phyloP scores from a whole-genome alignment of 2,888 invertebrate species.

The Cataglyphis altisquamis region DNA sequence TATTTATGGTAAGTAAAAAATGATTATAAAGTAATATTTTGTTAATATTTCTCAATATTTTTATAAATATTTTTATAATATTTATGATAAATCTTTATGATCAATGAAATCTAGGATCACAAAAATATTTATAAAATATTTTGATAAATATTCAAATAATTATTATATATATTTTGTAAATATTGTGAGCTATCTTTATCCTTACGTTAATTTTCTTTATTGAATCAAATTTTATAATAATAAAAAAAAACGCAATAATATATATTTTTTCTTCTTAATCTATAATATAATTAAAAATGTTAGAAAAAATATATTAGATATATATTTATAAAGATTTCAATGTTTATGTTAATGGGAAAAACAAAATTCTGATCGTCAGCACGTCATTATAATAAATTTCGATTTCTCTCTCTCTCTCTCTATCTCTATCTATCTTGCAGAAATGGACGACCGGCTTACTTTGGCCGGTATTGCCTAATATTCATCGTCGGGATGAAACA shows the following conservation, averaged over 20 bases:
- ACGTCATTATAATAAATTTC: constrained; percentile 12
- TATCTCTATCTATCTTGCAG: neutral
- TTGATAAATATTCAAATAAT: too few relatives aligned
- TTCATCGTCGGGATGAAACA: constrained; percentile 29
- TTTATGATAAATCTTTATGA: too few relatives aligned
- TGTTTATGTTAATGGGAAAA: neutral
- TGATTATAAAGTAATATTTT: too few relatives aligned
- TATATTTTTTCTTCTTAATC: neutral
- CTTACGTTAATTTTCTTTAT: neutral
- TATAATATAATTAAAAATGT: neutral
- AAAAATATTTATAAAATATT: too few relatives aligned
- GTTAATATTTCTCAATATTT: too few relatives aligned
- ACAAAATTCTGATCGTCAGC: neutral
- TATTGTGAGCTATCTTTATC: neutral
- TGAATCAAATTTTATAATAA: neutral
- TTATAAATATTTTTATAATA: too few relatives aligned
- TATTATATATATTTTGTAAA: too few relatives aligned
- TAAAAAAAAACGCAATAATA: neutral
- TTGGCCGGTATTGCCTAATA: constrained; percentile 19
- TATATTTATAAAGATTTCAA: neutral
- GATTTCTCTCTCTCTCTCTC: neutral
- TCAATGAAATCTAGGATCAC: too few relatives aligned
- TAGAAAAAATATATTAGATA: neutral
- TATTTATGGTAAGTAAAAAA: too few relatives aligned
- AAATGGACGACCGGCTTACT: neutral